phyloP scores from a whole-genome alignment of 2,113 vertebrate genomes.

The Haemorhous mexicanus region DNA sequence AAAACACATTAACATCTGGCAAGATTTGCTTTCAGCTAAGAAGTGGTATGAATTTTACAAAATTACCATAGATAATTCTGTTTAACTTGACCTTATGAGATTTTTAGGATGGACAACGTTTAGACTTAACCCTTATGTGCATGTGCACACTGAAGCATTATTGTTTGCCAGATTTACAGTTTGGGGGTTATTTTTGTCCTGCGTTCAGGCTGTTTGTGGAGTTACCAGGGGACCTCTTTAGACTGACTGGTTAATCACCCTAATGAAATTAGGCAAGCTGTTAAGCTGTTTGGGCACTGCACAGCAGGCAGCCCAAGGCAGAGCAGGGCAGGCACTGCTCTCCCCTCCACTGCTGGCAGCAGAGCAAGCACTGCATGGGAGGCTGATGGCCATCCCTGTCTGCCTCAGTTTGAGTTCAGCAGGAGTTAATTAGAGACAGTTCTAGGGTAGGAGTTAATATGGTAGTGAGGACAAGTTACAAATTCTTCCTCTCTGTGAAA shows the following conservation, averaged over 20 bases:
- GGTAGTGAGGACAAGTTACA: not conserved
- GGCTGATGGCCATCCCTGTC: not conserved
- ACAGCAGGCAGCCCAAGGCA: not conserved
- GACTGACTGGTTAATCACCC: not conserved
- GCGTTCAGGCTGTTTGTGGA: not conserved
- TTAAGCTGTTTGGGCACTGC: rapidly evolving
- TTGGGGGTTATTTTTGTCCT: not conserved
- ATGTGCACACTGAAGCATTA: not conserved
- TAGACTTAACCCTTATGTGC: not conserved
- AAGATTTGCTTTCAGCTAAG: not conserved
- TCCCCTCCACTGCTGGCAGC: rapidly evolving
- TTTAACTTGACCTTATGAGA: not conserved
- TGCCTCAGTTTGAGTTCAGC: not conserved
- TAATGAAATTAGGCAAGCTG: not conserved
- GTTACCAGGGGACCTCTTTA: not conserved
- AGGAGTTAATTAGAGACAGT: not conserved
- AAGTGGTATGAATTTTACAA: not conserved
- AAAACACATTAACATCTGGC: not conserved
- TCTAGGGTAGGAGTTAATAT: not conserved
- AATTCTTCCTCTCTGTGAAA: not conserved
- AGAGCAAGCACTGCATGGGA: rapidly evolving
- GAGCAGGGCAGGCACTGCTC: not conserved
- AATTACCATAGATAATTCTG: not conserved
- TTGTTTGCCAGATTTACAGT: not conserved
- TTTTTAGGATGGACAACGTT: rapidly evolving